Evolutionary conservation across 2,888 invertebrate species (phyloP).

Genomic region (Steromphala cineraria): DNA sequence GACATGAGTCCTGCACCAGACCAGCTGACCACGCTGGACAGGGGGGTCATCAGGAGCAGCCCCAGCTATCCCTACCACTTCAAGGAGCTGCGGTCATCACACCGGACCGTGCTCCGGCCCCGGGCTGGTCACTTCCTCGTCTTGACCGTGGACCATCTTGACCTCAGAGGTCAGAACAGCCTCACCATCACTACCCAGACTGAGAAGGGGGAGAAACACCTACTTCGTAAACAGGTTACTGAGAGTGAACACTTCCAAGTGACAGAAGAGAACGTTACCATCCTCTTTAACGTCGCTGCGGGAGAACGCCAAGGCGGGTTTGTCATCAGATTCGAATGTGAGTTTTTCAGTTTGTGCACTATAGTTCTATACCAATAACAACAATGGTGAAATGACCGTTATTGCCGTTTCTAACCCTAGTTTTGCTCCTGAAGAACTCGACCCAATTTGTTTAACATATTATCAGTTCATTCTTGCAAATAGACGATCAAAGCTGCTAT

Average conservation of each 20-base stretch:
- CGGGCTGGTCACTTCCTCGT: slow-evolving; percentile 16
- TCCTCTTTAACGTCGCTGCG: slow-evolving; percentile 22
- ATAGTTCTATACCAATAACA: too few species aligned
- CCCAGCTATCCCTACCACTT: not conserved
- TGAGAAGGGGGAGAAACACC: not conserved
- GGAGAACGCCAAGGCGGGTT: not conserved
- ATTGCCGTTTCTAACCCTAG: too few species aligned
- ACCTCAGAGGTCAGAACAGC: not conserved
- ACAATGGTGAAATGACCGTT: too few species aligned
- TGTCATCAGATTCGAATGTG: slow-evolving; percentile 26
- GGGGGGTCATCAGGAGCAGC: slow-evolving; percentile 22
- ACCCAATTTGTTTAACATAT: too few species aligned
- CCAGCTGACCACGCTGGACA: not conserved
- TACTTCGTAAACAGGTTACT: not conserved
- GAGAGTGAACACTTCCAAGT: not conserved
- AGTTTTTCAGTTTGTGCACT: not conserved
- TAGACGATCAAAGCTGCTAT: too few species aligned
- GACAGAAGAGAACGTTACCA: not conserved
- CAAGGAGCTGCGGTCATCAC: not conserved
- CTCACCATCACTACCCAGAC: not conserved
- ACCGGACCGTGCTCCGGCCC: not conserved
- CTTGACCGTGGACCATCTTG: slow-evolving; percentile 10
- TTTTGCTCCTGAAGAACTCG: too few species aligned
- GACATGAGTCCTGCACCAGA: not conserved
- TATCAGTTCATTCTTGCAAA: too few species aligned